phyloP scores from a whole-genome alignment of 35 echinoderm and acorn worm species.

The Lytechinus variegatus region DNA sequence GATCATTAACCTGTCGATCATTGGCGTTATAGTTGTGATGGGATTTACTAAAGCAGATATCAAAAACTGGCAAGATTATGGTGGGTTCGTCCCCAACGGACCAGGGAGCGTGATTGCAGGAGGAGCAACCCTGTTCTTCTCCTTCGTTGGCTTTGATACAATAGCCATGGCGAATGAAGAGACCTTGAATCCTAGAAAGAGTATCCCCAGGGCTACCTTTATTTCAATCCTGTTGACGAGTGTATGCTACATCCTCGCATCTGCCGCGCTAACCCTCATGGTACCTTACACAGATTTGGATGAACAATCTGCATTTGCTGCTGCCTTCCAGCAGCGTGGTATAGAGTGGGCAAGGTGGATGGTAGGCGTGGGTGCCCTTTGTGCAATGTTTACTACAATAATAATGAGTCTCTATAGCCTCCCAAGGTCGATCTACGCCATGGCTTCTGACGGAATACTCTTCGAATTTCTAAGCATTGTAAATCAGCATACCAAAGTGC shows the following conservation, averaged over 20 bases:
- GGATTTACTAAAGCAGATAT: conserved; percentile 58
- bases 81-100: conserved; percentile 55
- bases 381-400: conserved; percentile 49
- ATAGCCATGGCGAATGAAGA: conserved; percentile 61
- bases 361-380: conserved; percentile 61
- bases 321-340: conserved; percentile 41
- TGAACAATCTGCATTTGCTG: conserved; percentile 44
- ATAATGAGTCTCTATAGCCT: conserved; percentile 26
- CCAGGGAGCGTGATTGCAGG: conserved; percentile 44
- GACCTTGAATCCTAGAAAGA: conserved; percentile 42
- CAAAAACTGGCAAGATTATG: conserved; percentile 55
- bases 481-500: conserved; percentile 48
- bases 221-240: conserved; percentile 31
- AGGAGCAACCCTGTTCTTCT: conserved; percentile 55
- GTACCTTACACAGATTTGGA: conserved; percentile 60
- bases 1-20: conserved; percentile 14
- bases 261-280: conserved; percentile 52
- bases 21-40: conserved; percentile 46
- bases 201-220: conserved; percentile 59
- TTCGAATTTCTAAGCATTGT: conserved; percentile 44
- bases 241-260: conserved; percentile 42
- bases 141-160: conserved; percentile 67
- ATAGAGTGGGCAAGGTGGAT: conserved; percentile 58
- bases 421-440: conserved; percentile 62
- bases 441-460: conserved; percentile 66